phyloP scores from a whole-genome alignment of 2,888 invertebrate genomes.

The Oscheius sp. region DNA sequence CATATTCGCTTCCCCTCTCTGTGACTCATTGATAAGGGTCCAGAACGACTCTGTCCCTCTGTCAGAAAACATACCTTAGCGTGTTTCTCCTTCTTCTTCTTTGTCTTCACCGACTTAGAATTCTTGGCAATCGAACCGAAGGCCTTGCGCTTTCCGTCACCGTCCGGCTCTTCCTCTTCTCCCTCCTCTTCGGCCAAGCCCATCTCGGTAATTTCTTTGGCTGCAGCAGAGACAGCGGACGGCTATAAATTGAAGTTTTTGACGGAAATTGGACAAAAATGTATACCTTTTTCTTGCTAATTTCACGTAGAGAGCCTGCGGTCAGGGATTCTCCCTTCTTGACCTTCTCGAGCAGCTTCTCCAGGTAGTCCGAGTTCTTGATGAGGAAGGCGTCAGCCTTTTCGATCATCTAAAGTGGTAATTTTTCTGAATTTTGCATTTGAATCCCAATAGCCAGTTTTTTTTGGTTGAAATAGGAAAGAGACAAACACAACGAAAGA shows the following conservation, averaged over 20 bases:
- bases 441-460: too few species aligned
- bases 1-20: too few species aligned
- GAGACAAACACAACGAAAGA: too few species aligned
- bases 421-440: too few species aligned
- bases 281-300: conserved; percentile 28
- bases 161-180: conserved; percentile 18
- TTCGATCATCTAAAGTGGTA: conserved; percentile 44
- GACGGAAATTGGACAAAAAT: background rate
- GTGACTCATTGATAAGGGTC: too few species aligned
- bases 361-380: conserved; percentile 44
- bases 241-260: background rate
- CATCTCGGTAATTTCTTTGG: background rate
- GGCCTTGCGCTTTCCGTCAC: conserved; percentile 49
- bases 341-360: conserved; percentile 43
- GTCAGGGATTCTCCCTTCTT: conserved; percentile 23
- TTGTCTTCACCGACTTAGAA: conserved; percentile 33
- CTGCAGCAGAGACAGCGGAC: background rate
- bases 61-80: conserved; percentile 43
- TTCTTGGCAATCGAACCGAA: conserved; percentile 45
- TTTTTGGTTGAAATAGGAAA: too few species aligned
- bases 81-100: conserved; percentile 52
- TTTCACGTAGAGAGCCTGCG: background rate
- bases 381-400: conserved; percentile 51
- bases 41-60: too few species aligned
- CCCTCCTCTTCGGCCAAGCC: conserved; percentile 3